Percentiles rank a stretch among this genome's conserved stretches.
Conservation (phyloP, 2,797 vertebrate species). For the Acestrorhynchus altus region DNA sequence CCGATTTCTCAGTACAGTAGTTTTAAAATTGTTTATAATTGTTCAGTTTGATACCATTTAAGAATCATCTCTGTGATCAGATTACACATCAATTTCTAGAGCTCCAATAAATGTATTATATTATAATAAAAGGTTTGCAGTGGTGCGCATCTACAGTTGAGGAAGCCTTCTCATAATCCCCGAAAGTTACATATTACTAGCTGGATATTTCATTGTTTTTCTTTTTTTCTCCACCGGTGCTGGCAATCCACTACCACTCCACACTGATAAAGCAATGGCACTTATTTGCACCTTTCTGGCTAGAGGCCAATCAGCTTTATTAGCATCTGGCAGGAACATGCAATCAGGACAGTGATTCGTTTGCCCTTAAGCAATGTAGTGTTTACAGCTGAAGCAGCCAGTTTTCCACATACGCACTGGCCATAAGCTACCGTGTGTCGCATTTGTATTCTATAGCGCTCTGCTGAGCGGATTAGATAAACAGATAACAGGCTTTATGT, state of each 20-base stretch:
- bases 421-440: background rate
- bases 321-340: conserved; percentile 28
- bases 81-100: too few species aligned
- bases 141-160: background rate
- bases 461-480: conserved; percentile 1
- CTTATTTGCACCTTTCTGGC: conserved; percentile 7
- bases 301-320: conserved; percentile 22
- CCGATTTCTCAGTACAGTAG: too few species aligned
- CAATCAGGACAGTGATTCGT: conserved; percentile 11
- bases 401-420: background rate
- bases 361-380: conserved; percentile 15
- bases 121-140: too few species aligned
- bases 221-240: background rate
- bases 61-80: too few species aligned
- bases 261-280: conserved; percentile 9
- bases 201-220: background rate
- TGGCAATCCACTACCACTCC: background rate
- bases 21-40: too few species aligned
- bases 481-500: conserved; percentile 11
- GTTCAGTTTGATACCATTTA: too few species aligned
- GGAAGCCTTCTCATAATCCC: background rate
- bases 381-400: conserved; percentile 19
- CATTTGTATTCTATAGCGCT: background rate
- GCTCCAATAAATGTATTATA: too few species aligned
- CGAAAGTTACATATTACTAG: background rate